These are phyloP conservation scores for Leucoptera coffeella DNA, from an alignment of 2,888 invertebrate species.

Conservation along the genomic window DNA sequence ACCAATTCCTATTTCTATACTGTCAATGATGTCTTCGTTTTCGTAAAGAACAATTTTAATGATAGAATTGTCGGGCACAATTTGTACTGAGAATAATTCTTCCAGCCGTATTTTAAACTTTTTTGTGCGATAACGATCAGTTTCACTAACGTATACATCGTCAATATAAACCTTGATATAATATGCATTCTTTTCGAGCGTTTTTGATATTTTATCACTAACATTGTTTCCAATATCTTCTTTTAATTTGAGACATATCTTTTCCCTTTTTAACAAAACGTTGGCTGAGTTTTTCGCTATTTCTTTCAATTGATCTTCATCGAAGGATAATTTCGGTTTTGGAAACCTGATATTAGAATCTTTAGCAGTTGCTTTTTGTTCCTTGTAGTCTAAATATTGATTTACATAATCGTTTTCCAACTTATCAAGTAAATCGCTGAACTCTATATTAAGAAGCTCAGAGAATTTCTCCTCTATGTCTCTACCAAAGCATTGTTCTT, in stretches of 20 bases:
- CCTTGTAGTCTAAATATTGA: conserved; percentile 48
- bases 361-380: conserved; percentile 20
- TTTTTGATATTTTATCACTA: conserved; percentile 16
- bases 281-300: conserved; percentile 48
- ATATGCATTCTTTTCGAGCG: conserved; percentile 43
- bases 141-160: conserved; percentile 60
- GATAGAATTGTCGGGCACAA: conserved; percentile 23
- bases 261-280: conserved; percentile 52
- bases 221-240: too few species aligned
- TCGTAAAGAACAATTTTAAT: conserved; percentile 20
- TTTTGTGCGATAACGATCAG: conserved; percentile 32
- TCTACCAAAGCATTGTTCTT: conserved; percentile 28
- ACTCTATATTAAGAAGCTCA: conserved; percentile 55
- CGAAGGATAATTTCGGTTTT: conserved; percentile 54
- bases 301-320: conserved; percentile 45
- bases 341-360: conserved; percentile 27
- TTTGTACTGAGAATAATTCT: conserved; percentile 54
- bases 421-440: conserved; percentile 57
- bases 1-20: conserved; percentile 12
- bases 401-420: conserved; percentile 46
- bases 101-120: conserved; percentile 48
- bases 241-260: too few species aligned
- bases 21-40: conserved; percentile 17
- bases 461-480: conserved; percentile 48
- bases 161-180: conserved; percentile 60